Percentiles rank a stretch among this genome's conserved stretches.
These are phyloP conservation scores for Drosophila aff. DNA, from an alignment of 1,140 invertebrate genomes.

Conservation along the genomic window DNA sequence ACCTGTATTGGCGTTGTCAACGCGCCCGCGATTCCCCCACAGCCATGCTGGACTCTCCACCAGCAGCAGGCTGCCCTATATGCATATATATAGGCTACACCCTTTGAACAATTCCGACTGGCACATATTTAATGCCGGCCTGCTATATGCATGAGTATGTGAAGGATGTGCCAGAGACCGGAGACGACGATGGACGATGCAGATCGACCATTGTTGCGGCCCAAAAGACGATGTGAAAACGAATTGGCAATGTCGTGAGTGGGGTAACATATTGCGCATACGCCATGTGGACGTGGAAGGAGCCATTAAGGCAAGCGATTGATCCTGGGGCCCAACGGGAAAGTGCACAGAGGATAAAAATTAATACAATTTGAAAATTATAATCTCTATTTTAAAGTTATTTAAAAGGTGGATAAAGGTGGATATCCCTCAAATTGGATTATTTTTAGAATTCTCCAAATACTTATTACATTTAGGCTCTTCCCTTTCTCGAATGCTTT, in stretches of 20 bases:
- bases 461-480: not conserved
- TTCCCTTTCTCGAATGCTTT: too few species aligned
- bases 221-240: conserved; percentile 66
- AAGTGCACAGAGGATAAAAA: not conserved
- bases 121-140: conserved; percentile 64
- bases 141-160: conserved; percentile 66
- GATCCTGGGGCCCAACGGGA: not conserved
- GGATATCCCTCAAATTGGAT: not conserved
- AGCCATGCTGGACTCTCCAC: not conserved
- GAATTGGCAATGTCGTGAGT: conserved; percentile 58
- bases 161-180: conserved; percentile 6
- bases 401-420: not conserved
- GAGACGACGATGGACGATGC: conserved; percentile 15
- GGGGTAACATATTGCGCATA: conserved; percentile 68
- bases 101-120: conserved; percentile 31
- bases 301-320: conserved; percentile 63
- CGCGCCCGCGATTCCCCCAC: conserved; percentile 31
- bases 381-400: not conserved
- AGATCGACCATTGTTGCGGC: conserved; percentile 56
- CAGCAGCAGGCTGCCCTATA: not conserved
- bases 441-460: not conserved
- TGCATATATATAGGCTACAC: conserved; percentile 4
- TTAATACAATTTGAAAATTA: not conserved
- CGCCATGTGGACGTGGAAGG: conserved; percentile 40
- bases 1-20: conserved; percentile 80